Percentiles rank a stretch among this genome's conserved stretches.
Conservation (phyloP, 2,888 invertebrate genomes). For the Patella ulyssiponensis region DNA sequence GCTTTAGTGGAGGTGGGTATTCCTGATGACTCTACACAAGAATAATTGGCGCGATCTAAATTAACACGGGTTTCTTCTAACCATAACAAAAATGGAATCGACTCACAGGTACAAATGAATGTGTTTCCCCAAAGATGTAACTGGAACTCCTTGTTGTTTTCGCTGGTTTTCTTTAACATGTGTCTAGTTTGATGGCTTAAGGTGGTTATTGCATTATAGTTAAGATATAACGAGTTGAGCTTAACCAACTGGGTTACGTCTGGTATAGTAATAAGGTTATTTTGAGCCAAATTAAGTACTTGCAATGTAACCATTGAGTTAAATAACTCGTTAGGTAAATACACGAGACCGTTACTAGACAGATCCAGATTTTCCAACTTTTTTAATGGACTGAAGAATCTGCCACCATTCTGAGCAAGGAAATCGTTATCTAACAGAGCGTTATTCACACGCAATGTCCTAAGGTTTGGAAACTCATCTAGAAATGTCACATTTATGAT, state of each 20-base stretch:
- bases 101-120: background rate
- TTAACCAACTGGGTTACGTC: background rate
- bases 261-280: background rate
- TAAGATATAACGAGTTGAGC: background rate
- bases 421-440: background rate
- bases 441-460: background rate
- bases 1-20: background rate
- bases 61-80: background rate
- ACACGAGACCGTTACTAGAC: background rate
- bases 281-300: background rate
- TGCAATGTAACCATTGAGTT: background rate
- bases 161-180: background rate
- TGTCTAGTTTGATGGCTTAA: background rate
- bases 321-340: background rate
- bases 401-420: background rate
- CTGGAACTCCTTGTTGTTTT: background rate
- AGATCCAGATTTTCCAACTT: background rate
- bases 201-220: background rate
- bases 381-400: background rate
- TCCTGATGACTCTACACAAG: background rate
- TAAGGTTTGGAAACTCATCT: background rate
- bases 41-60: background rate
- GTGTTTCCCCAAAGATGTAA: background rate
- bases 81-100: background rate
- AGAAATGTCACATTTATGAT: background rate